Evolutionary conservation across 1,140 invertebrate genomes (phyloP), one percentile per base, ranked within the genome.

Genomic region (Apis cerana): DNA sequence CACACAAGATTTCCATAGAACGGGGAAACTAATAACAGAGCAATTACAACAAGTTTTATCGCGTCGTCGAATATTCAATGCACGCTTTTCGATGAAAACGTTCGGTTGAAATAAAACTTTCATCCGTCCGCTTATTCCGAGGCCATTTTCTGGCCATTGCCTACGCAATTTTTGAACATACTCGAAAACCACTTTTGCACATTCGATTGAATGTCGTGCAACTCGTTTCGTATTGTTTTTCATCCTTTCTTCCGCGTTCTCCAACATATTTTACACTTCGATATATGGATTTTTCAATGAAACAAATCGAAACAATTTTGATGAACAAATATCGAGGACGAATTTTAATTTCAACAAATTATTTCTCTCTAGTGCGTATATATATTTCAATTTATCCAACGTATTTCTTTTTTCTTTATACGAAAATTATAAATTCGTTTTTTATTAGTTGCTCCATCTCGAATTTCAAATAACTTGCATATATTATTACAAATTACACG

Each of bases 31-130:
- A 68, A 56, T 56, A 71, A 80, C 27, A 23, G 50, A 15, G 68
- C 56, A 61, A 71, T 61, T 71, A 61, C 48, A 64, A 80, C 15
- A 75, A 75, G 71, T 72, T 80, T 72, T 48, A 71, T 52, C 59
- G 10, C 21, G 48, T 72, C 19, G 48, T 54, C 58, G 52, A 72
- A n/a, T 61, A 61, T 80, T 72, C 50, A 33, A 54, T 33, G 50
- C 56, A 54, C 13, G 21, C 58, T 23, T 61, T 72, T 62, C 21
- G 17, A 52, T 11, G 67, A 62, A 62, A 80, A 15, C 4, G 68
- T 68, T 52, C 48, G 68, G 10, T 2, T 9, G 8, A 21, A 74
- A 80, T 59, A 71, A 80, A 62, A 80, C 58, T 62, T 62, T 54
- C 48, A 61, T 48, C 58, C n/a, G 15, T 43, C 5, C 48, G 43